Percentiles rank a stretch among this genome's conserved stretches.
Evolutionary conservation across 2,797 vertebrate genomes (phyloP).

Genomic region (Diceros bicornis): DNA sequence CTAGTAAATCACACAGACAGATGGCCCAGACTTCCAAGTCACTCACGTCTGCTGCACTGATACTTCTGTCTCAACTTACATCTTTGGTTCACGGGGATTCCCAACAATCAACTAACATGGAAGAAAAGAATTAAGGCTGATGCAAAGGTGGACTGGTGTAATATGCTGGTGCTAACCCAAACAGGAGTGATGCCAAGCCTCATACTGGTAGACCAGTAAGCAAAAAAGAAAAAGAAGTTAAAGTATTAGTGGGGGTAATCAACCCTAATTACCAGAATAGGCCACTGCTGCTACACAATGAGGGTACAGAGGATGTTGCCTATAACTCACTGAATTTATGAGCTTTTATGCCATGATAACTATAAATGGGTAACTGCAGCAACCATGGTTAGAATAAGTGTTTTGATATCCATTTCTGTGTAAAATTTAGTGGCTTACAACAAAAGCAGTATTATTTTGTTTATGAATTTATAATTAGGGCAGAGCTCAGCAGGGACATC

Average conservation of each 20-base stretch:
- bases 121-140: not conserved
- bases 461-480: not conserved
- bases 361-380: not conserved
- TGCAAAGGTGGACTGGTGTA: not conserved
- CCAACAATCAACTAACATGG: not conserved
- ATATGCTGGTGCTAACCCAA: not conserved
- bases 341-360: not conserved
- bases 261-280: not conserved
- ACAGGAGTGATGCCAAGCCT: not conserved
- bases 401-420: not conserved
- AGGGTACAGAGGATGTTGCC: not conserved
- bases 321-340: not conserved
- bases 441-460: not conserved
- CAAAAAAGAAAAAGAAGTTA: not conserved
- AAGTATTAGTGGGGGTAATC: not conserved
- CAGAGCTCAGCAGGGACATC: not conserved
- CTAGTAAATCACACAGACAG: not conserved
- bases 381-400: not conserved
- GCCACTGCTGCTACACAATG: not conserved
- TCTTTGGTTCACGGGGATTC: not conserved
- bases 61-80: not conserved
- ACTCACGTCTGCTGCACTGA: not conserved
- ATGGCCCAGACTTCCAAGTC: not conserved
- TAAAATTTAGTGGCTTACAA: not conserved
- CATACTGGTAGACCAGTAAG: not conserved